A percentile compares a stretch with the other conserved stretches of the same genome.
Conservation (phyloP, 2,888 invertebrate species). For the Gymnoscelis rufifasciata region DNA sequence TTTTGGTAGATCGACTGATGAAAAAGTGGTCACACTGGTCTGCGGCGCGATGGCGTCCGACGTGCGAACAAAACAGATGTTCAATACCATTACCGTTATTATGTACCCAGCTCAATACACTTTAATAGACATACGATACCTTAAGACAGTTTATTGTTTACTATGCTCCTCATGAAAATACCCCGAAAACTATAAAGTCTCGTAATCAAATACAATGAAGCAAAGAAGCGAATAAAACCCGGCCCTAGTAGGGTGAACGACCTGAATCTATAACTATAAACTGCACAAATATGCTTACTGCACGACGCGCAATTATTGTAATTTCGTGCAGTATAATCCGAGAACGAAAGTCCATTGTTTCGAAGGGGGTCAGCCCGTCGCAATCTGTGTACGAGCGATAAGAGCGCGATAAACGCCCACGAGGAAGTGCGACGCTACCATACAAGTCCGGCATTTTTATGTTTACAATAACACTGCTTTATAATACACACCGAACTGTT, state of each 20-base stretch:
- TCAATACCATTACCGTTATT: constrained; percentile 55
- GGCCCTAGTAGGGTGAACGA: constrained; percentile 29
- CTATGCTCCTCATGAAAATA: background rate
- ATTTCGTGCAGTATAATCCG: constrained; percentile 22
- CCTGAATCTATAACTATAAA: constrained; percentile 33
- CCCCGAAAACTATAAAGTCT: constrained; percentile 6
- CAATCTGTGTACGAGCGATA: constrained; percentile 56
- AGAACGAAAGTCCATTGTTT: constrained; percentile 32
- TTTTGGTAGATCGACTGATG: no score
- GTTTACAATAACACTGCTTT: constrained; percentile 15
- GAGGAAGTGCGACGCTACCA: constrained; percentile 49
- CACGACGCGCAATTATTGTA: constrained; percentile 25
- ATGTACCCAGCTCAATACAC: constrained; percentile 32
- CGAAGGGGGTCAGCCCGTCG: constrained; percentile 31
- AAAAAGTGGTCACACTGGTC: no score
- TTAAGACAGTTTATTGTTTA: constrained; percentile 12
- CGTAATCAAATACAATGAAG: constrained; percentile 18
- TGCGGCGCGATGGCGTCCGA: constrained; percentile 13
- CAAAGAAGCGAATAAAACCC: constrained; percentile 15
- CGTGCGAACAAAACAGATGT: constrained; percentile 60
- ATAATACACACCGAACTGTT: background rate
- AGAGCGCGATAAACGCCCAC: constrained; percentile 54
- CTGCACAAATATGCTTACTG: constrained; percentile 31
- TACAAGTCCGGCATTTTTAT: constrained; percentile 32
- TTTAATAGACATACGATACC: constrained; percentile 21